These are phyloP conservation scores for Monopis laevigella DNA, from an alignment of 2,888 invertebrate genomes.

Conservation along the genomic window DNA sequence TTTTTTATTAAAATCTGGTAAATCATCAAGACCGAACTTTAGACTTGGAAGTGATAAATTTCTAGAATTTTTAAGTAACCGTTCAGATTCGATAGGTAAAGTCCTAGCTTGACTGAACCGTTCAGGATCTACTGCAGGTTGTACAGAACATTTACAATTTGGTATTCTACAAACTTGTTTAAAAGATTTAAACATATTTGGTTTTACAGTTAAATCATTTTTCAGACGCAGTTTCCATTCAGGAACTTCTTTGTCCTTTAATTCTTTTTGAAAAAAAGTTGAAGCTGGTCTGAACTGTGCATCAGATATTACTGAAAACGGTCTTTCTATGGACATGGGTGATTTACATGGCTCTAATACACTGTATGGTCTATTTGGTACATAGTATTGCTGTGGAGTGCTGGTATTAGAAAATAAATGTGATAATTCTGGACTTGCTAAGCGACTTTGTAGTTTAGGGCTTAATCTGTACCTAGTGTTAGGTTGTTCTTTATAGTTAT, in stretches of 20 bases:
- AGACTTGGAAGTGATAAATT: slow-evolving; percentile 56
- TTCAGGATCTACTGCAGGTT: slow-evolving; percentile 27
- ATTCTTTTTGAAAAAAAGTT: slow-evolving; percentile 36
- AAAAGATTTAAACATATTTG: slow-evolving; percentile 31
- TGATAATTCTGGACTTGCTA: slow-evolving; percentile 35
- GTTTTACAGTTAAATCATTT: slow-evolving; percentile 39
- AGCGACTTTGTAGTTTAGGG: slow-evolving; percentile 31
- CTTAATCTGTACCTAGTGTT: slow-evolving; percentile 36
- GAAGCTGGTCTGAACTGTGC: slow-evolving; percentile 49
- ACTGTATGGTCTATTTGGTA: slow-evolving; percentile 50
- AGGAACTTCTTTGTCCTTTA: slow-evolving; percentile 37
- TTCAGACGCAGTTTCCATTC: slow-evolving; percentile 53
- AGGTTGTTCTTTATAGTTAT: slow-evolving; percentile 38
- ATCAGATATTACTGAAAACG: slow-evolving; percentile 53
- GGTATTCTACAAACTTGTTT: slow-evolving; percentile 50
- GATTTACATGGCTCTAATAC: slow-evolving; percentile 47
- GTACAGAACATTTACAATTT: slow-evolving; percentile 51
- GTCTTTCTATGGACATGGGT: slow-evolving; percentile 39
- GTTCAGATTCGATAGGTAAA: slow-evolving; percentile 41
- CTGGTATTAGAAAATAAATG: slow-evolving; percentile 36
- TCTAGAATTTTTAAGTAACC: slow-evolving; percentile 40
- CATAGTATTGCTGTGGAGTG: slow-evolving; percentile 32
- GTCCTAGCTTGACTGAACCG: slow-evolving; percentile 46
- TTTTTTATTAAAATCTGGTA: slow-evolving; percentile 29
- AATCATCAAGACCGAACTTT: slow-evolving; percentile 36